Percentiles rank a stretch among this genome's conserved stretches.
Evolutionary conservation across 2,113 vertebrate species (phyloP).

Genomic region (Anser cygnoides): DNA sequence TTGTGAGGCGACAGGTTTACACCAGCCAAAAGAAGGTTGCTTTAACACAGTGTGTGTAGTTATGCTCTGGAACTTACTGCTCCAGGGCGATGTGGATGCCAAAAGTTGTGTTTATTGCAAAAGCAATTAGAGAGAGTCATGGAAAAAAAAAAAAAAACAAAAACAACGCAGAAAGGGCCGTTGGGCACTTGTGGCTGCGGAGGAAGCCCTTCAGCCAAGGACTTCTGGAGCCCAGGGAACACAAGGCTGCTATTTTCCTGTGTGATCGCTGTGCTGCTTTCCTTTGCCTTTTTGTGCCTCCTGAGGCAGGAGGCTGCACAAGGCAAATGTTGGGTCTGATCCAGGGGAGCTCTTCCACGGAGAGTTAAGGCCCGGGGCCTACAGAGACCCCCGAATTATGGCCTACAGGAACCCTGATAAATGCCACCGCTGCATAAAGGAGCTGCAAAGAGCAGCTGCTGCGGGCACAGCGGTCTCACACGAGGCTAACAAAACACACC

Average conservation of each 20-base stretch:
- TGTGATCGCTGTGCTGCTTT: background rate
- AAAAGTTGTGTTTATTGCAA: background rate
- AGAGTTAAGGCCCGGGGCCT: background rate
- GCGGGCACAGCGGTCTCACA: background rate
- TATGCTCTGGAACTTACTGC: background rate
- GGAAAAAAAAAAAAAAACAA: constrained; percentile 3
- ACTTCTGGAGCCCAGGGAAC: background rate
- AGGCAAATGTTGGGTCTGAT: background rate
- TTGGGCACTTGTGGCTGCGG: background rate
- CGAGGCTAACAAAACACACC: background rate
- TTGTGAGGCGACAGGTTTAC: background rate
- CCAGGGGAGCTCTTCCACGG: background rate
- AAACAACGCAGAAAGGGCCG: background rate
- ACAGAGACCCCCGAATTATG: background rate
- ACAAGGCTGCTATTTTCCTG: background rate
- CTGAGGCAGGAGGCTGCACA: background rate
- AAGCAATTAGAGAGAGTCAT: background rate
- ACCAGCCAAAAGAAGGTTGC: background rate
- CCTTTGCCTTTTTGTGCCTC: background rate
- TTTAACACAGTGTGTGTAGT: background rate
- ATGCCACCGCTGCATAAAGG: background rate
- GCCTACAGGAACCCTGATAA: background rate
- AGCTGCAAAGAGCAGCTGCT: background rate
- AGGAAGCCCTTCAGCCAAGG: background rate
- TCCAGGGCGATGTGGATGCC: background rate